Conservation (phyloP, 64 coral and sea anemone species). For the Stichodactyla helianthus region DNA sequence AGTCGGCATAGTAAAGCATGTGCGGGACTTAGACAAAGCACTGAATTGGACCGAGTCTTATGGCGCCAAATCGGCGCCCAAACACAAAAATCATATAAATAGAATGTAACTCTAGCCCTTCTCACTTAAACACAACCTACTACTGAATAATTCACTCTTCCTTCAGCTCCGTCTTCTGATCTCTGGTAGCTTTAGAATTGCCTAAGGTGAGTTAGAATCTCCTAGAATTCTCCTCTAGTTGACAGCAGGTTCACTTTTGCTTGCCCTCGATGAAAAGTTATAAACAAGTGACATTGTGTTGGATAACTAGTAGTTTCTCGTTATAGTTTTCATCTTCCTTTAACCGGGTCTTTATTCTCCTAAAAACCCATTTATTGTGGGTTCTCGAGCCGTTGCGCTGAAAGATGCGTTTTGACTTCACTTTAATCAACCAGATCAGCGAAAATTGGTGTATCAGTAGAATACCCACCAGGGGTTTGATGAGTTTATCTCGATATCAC, state of each 20-base stretch:
- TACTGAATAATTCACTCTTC: constrained; percentile 14
- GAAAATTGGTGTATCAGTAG: constrained; percentile 89
- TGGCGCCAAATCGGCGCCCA: constrained; percentile 88
- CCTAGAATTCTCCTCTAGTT: constrained; percentile 4
- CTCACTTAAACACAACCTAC: constrained; percentile 48
- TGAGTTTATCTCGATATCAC: constrained; percentile 93
- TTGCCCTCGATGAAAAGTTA: constrained; percentile 5
- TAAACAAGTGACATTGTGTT: background rate
- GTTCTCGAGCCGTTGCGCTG: constrained; percentile 42
- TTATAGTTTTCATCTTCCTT: background rate
- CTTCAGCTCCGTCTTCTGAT: background rate
- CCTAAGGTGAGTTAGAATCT: background rate
- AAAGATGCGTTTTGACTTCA: constrained; percentile 80
- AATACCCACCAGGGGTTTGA: constrained; percentile 76
- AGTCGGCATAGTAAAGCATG: constrained; percentile 96
- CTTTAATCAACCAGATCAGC: constrained; percentile 92
- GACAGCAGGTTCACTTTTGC: background rate
- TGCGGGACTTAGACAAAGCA: constrained; percentile 93
- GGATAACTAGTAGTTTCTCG: background rate
- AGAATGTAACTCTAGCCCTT: constrained; percentile 87
- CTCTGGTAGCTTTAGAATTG: background rate
- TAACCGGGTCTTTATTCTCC: background rate
- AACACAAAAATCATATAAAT: constrained; percentile 97
- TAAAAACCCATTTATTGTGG: background rate
- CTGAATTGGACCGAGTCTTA: constrained; percentile 62